phyloP scores from a whole-genome alignment of 2,888 invertebrate genomes.

The Endotricha flammealis region DNA sequence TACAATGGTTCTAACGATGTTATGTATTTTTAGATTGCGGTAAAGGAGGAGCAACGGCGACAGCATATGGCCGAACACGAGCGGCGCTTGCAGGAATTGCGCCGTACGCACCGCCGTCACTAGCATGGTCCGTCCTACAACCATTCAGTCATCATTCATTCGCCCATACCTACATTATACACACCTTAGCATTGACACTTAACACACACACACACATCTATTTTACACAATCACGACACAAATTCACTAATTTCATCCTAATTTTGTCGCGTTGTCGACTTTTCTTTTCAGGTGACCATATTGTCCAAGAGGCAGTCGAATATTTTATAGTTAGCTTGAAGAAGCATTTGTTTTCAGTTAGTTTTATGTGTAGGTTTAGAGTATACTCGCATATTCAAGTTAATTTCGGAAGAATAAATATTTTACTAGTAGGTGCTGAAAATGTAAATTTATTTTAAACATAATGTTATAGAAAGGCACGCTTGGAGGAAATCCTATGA shows the following conservation, averaged over 20 bases:
- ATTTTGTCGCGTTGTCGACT: conserved; percentile 44
- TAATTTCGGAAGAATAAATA: conserved; percentile 20
- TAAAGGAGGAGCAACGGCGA: conserved; percentile 91
- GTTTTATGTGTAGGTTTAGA: conserved; percentile 43
- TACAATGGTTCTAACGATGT: no score
- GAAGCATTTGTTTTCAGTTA: conserved; percentile 40
- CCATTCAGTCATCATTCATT: conserved; percentile 18
- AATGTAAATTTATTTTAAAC: conserved; percentile 65
- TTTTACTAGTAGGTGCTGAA: conserved; percentile 29
- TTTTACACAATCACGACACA: conserved; percentile 13
- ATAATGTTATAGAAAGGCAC: conserved; percentile 77
- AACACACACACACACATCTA: conserved; percentile 16
- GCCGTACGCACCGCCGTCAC: conserved; percentile 74
- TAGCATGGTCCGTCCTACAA: conserved; percentile 72
- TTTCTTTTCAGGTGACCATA: conserved; percentile 56
- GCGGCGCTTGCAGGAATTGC: conserved; percentile 85
- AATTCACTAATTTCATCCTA: conserved; percentile 30
- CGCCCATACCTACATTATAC: conserved; percentile 17
- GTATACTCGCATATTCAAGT: conserved; percentile 34
- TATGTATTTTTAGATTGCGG: conserved; percentile 87
- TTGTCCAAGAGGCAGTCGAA: conserved; percentile 26
- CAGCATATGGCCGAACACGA: conserved; percentile 93
- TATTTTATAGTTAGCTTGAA: conserved; percentile 35
- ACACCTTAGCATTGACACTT: conserved; percentile 26
- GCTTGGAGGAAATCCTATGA: conserved; percentile 75